Conservation (phyloP, 2,888 invertebrate species). For the Drosophila affinis region DNA sequence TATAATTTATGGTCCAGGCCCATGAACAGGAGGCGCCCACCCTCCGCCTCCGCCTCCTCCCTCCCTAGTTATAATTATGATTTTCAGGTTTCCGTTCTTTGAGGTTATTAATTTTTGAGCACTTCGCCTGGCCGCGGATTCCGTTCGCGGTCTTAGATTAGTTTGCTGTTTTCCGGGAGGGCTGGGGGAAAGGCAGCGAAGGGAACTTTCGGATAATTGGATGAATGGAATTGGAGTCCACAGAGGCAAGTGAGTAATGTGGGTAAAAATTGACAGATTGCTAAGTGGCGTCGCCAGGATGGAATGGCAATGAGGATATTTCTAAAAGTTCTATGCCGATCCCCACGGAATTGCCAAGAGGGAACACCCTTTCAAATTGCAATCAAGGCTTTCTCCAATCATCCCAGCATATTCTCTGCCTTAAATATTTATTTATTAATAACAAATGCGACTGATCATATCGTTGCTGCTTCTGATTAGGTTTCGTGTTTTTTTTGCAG, state of each 20-base stretch:
- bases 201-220: constrained; percentile 26
- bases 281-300: not conserved
- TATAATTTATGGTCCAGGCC: constrained; percentile 66
- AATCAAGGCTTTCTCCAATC: too few species aligned
- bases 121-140: constrained; percentile 55
- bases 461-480: not conserved
- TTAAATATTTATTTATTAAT: too few species aligned
- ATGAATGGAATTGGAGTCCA: constrained; percentile 19
- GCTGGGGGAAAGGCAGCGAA: not conserved
- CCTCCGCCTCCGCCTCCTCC: not conserved
- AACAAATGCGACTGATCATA: too few species aligned
- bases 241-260: constrained; percentile 27
- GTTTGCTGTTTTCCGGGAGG: constrained; percentile 43
- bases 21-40: not conserved
- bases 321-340: not conserved
- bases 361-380: too few species aligned
- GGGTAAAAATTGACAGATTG: constrained; percentile 34
- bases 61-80: constrained; percentile 57
- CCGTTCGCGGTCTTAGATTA: constrained; percentile 68
- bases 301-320: not conserved
- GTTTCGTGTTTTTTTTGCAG: not conserved
- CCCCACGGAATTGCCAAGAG: too few species aligned
- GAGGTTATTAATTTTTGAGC: constrained; percentile 75
- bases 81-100: constrained; percentile 56
- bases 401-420: too few species aligned